Evolutionary conservation across 1,140 invertebrate genomes (phyloP).

Genomic region (Ceratosolen fusciceps): DNA sequence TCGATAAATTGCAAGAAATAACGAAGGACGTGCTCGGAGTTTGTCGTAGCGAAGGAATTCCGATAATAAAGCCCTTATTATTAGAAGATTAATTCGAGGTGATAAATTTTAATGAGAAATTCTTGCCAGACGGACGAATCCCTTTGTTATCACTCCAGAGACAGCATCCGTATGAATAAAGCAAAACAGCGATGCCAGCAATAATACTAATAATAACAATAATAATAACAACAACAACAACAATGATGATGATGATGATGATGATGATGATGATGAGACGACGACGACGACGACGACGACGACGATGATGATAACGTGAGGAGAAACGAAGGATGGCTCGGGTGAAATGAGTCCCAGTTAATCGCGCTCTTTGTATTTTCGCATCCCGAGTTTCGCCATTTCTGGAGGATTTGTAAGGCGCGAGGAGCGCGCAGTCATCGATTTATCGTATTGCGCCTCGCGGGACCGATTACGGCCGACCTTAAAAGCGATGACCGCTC

Average conservation of each 20-base stretch:
- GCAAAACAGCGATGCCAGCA: too few species aligned
- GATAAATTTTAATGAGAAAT: slow-evolving; percentile 23
- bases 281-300: too few species aligned
- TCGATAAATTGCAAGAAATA: too few species aligned
- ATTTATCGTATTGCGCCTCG: slow-evolving; percentile 21
- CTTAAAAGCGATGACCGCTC: not conserved
- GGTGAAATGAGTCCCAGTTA: slow-evolving; percentile 34
- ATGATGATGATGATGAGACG: too few species aligned
- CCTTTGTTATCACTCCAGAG: too few species aligned
- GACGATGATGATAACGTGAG: not conserved
- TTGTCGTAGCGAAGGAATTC: too few species aligned
- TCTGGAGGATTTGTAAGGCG: not conserved
- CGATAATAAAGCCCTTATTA: too few species aligned
- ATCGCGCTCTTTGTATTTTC: slow-evolving; percentile 16
- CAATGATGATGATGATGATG: too few species aligned
- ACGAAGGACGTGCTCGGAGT: too few species aligned
- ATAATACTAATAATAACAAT: too few species aligned
- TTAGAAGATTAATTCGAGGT: slow-evolving; percentile 13
- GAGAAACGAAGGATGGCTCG: slow-evolving; percentile 11
- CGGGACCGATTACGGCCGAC: slow-evolving; percentile 21
- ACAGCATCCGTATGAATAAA: too few species aligned
- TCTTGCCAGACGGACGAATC: not conserved
- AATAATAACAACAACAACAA: too few species aligned
- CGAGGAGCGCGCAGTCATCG: slow-evolving; percentile 9
- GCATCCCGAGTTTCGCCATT: slow-evolving; percentile 25